phyloP scores from a whole-genome alignment of 2,888 invertebrate genomes.

The Eristalis intricaria region DNA sequence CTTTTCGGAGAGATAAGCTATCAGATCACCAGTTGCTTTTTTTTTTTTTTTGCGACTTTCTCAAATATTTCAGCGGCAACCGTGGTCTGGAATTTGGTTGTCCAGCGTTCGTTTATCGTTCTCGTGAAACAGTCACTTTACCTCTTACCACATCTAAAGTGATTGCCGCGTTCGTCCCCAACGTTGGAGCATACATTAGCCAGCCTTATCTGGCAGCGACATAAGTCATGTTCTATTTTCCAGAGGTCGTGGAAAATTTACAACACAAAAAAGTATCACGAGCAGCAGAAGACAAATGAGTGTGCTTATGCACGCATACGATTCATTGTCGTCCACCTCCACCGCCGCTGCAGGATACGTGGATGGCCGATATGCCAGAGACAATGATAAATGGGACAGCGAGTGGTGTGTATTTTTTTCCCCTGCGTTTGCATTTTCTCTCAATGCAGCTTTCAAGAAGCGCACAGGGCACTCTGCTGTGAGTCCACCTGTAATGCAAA shows the following conservation, averaged over 20 bases:
- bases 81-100: neutral
- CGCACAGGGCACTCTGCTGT: neutral
- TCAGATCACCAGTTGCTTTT: too few relatives aligned
- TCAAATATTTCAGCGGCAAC: too few relatives aligned
- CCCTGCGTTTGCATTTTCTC: neutral
- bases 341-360: neutral
- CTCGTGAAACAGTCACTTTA: neutral
- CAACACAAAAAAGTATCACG: neutral
- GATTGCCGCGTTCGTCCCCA: neutral
- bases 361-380: neutral
- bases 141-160: neutral
- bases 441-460: neutral
- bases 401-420: constrained; percentile 3
- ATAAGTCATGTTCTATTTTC: neutral
- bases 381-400: constrained; percentile 32
- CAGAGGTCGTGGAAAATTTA: constrained; percentile 8
- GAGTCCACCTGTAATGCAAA: neutral
- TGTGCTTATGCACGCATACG: constrained; percentile 8
- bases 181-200: neutral
- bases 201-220: neutral
- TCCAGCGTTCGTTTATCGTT: neutral
- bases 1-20: too few relatives aligned
- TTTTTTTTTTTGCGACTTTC: too few relatives aligned
- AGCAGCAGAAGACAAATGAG: constrained; percentile 29
- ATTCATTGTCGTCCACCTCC: constrained; percentile 12